Conservation (phyloP, 1,140 invertebrate genomes). For the Drosophila murphyi region DNA sequence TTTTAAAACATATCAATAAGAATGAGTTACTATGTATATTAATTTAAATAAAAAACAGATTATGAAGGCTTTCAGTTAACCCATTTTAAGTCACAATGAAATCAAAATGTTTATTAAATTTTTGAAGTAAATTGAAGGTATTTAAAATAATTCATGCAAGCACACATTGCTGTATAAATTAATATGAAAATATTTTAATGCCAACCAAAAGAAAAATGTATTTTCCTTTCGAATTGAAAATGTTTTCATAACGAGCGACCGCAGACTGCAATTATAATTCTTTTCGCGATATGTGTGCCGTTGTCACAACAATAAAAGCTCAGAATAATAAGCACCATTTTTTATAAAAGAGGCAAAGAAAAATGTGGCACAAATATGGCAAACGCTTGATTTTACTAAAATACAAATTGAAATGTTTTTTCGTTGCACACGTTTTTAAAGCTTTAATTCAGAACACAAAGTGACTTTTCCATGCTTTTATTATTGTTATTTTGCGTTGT, state of each 20-base stretch:
- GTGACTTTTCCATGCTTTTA: conserved; percentile 21
- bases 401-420: conserved; percentile 18
- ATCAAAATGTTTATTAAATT: too few relatives aligned
- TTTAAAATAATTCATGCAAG: too few relatives aligned
- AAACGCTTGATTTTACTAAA: conserved; percentile 37
- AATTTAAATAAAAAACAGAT: too few relatives aligned
- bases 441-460: conserved; percentile 22
- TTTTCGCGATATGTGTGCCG: conserved; percentile 16
- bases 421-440: conserved; percentile 32
- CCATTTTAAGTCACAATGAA: too few relatives aligned
- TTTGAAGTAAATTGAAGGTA: too few relatives aligned
- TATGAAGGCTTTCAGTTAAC: too few relatives aligned
- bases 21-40: too few relatives aligned
- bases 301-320: conserved; percentile 39
- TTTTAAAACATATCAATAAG: too few relatives aligned
- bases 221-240: conserved; percentile 12
- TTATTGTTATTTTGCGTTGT: conserved; percentile 26
- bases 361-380: conserved; percentile 30
- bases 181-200: not conserved
- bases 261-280: conserved; percentile 42
- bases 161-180: not conserved
- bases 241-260: conserved; percentile 23
- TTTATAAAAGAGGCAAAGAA: conserved; percentile 16
- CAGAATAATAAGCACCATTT: conserved; percentile 33
- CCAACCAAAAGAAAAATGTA: conserved; percentile 5